Evolutionary conservation across 2,888 invertebrate genomes (phyloP).

Genomic region (Pogonocherus hispidulus): DNA sequence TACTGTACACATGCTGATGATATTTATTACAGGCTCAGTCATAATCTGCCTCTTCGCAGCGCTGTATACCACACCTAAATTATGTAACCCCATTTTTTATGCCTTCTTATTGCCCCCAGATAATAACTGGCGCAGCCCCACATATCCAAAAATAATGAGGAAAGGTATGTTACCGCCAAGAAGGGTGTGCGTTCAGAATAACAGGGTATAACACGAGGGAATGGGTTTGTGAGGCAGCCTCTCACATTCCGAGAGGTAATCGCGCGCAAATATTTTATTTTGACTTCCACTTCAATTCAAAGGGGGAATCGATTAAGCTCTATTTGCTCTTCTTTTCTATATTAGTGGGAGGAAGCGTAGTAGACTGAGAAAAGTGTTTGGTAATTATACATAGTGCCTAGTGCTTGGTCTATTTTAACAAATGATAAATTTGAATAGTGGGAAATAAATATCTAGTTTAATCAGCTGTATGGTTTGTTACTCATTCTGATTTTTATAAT

Average conservation of each 20-base stretch:
- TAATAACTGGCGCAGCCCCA: background rate
- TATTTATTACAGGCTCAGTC: background rate
- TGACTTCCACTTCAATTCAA: background rate
- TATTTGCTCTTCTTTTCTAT: too few relatives aligned
- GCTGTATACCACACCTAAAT: background rate
- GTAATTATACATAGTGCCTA: too few relatives aligned
- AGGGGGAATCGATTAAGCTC: background rate
- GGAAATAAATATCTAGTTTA: too few relatives aligned
- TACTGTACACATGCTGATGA: background rate
- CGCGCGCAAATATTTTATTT: background rate
- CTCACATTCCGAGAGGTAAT: background rate
- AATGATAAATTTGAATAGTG: too few relatives aligned
- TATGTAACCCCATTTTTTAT: background rate
- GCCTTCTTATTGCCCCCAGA: background rate
- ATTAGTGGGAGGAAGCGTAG: too few relatives aligned
- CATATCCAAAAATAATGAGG: constrained; percentile 2
- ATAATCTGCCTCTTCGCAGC: background rate
- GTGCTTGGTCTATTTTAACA: too few relatives aligned
- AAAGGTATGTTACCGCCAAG: background rate
- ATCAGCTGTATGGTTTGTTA: too few relatives aligned
- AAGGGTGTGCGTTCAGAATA: too few relatives aligned
- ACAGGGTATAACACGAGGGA: background rate
- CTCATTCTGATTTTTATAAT: too few relatives aligned
- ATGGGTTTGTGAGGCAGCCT: constrained; percentile 4
- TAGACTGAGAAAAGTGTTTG: too few relatives aligned